Base-by-base conservation (phyloP, 2,888 invertebrate genomes). In the Agrilus biguttatus region DNA sequence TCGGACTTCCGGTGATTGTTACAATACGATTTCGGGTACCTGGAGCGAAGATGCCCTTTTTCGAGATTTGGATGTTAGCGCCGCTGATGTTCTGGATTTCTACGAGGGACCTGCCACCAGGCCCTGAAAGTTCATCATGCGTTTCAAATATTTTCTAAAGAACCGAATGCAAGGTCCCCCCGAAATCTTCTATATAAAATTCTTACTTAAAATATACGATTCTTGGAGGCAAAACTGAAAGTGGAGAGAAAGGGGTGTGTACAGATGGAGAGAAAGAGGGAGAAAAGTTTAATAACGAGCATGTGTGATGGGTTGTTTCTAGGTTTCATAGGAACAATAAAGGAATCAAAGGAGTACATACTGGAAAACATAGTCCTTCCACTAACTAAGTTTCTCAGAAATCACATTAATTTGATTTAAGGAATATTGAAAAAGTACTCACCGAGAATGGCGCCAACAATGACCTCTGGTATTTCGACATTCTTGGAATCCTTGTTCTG, bases 31-130 rank as follows among this genome's bases (percentile, higher is more conserved):
- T 93, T 68, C 92, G 83, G 55, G 93, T 95, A 70, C 93, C 93
- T 54, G 95, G 93, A 61, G 91, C 89, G 75, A 90, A 95, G 63
- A 88, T 89, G 67, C 93, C 93, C 74, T 95, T 95, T 78, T 95
- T 95, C 57, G 92, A 92, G 73, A 96, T 95, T 75, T 95, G 93
- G 71, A 96, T 92, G 74, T 87, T 92, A 69, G 95, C 92, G 68
- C 93, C 92, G 65, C 91, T 92, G 72, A 85, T 78, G 73, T 92
- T 90, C 74, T 95, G 95, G 70, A 96, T 90, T 77, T 96, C 95
- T 62, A 92, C 87, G 66, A 96, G 79, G 69, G 91, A 87, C 70
- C 91, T 85, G 53, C 95, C 96, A 64, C 91, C 93, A 55, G 92
- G 93, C 64, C 87, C 82, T 82, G 49, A 46, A 45, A 47, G 38